Conservation (phyloP, 2,797 vertebrate species). For the Sitta carolinensis region DNA sequence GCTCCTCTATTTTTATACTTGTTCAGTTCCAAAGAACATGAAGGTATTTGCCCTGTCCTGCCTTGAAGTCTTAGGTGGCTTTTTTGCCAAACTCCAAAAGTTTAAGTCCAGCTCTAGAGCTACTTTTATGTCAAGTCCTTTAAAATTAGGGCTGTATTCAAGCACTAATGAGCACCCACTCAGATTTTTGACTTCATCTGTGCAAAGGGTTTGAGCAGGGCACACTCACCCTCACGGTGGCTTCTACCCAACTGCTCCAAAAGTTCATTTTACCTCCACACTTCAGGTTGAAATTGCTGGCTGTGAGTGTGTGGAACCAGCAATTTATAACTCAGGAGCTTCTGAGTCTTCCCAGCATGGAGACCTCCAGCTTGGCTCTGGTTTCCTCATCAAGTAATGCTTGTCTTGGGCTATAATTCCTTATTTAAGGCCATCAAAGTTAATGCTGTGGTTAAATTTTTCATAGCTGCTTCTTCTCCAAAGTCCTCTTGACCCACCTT, state of each 20-base stretch:
- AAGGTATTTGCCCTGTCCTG: not conserved
- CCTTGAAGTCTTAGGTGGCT: rapidly evolving
- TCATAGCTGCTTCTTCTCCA: not conserved
- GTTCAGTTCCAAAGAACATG: rapidly evolving
- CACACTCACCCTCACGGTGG: not conserved
- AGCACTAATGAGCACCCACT: not conserved
- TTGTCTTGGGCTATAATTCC: not conserved
- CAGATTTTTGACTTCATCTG: not conserved
- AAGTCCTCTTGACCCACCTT: not conserved
- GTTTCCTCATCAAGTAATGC: not conserved
- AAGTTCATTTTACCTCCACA: not conserved
- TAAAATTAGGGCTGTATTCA: not conserved
- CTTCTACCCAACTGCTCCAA: not conserved
- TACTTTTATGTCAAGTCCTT: not conserved
- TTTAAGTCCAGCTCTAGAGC: not conserved
- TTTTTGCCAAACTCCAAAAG: not conserved
- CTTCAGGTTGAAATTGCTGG: not conserved
- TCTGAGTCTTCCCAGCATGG: not conserved
- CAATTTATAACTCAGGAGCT: not conserved
- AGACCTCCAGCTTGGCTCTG: not conserved
- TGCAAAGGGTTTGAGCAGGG: not conserved
- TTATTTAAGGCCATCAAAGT: not conserved
- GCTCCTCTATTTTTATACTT: rapidly evolving
- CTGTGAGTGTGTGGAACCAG: not conserved
- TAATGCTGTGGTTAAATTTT: not conserved